Base-by-base conservation (phyloP, 2,888 invertebrate species). In the Drosophila dives region DNA sequence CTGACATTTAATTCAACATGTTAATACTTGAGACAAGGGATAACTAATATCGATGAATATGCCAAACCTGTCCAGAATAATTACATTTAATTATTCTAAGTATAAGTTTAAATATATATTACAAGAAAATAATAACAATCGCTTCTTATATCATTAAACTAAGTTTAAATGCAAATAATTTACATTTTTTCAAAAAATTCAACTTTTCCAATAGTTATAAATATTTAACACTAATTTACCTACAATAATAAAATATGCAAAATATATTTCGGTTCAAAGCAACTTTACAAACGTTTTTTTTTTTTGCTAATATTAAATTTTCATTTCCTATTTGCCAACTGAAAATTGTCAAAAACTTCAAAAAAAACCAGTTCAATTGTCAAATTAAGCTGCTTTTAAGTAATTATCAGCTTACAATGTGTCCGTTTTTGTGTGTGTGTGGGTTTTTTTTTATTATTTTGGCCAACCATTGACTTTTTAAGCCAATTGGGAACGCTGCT, bases 301-400 rank as follows among this genome's bases (percentile, higher is more conserved):
- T 17, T 54, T 10, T 23, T 15, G 10, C 6, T 6, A 6, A 32
- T 32, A 11, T 11, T 12, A 10, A 10, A 36, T 54, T 15, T 36
- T 15, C 15, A 1, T 15, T 36, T 36, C 15, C 6, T 0, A 36
- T 15, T 36, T 36, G 6, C 36, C 36, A 15, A 15, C 6, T 17
- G 38, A 38, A 17, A 38, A 8, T 17, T 17, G 17, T 38, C 38
- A 15, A 36, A 12, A 23, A 23, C 3, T 4, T 20, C 7, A 15
- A 15, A 7, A 8, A 15, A 8, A 7, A 8, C 26, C 0, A 34
- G 40, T 59, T 38, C 17, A n/a, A 49, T 38, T 11, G 11, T 8
- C n/a, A 53, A 77, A 45, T 63, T 55, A 65, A 45, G 55, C 26
- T 36, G 2, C 15, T 26, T 40, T 70, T 63, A 69, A 63, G 45